These are phyloP conservation scores for Torymus auratus DNA, from an alignment of 2,888 invertebrate genomes.

Conservation along the genomic window DNA sequence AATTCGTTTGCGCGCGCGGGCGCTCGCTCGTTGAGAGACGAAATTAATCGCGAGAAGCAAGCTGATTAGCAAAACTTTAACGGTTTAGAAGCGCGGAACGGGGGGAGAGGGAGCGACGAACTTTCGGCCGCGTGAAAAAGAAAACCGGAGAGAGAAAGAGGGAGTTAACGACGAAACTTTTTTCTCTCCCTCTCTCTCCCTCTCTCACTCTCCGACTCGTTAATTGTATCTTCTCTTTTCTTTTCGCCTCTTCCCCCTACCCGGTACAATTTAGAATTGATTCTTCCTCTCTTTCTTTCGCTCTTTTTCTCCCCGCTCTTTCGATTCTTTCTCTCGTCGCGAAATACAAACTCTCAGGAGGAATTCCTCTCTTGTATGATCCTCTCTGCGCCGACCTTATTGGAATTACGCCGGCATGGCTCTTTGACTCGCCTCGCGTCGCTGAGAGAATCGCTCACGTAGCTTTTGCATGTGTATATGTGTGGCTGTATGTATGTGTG, in stretches of 20 bases:
- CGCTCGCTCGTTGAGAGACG: neutral
- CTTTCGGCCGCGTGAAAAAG: no score
- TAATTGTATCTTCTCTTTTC: neutral
- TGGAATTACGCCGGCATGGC: no score
- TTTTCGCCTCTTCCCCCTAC: neutral
- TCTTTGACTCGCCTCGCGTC: no score
- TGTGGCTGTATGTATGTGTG: no score
- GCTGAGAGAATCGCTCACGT: neutral
- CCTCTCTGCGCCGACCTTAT: neutral
- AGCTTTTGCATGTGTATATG: no score
- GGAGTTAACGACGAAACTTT: neutral
- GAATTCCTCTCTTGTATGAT: slow-evolving; percentile 9
- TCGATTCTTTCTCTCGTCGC: neutral
- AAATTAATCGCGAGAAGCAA: no score
- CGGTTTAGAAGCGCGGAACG: no score
- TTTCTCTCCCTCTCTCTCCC: neutral
- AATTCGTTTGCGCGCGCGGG: slow-evolving; percentile 16
- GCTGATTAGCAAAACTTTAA: no score
- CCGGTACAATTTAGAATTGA: slow-evolving; percentile 31
- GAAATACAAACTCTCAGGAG: slow-evolving; percentile 11
- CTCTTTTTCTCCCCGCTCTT: slow-evolving; percentile 1
- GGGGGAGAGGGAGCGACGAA: no score
- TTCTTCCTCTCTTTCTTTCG: slow-evolving; percentile 5
- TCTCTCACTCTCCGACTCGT: neutral
- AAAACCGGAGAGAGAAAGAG: no score